Base-by-base conservation (phyloP, 2,797 vertebrate species). In the Acrocephalus scirpaceus region DNA sequence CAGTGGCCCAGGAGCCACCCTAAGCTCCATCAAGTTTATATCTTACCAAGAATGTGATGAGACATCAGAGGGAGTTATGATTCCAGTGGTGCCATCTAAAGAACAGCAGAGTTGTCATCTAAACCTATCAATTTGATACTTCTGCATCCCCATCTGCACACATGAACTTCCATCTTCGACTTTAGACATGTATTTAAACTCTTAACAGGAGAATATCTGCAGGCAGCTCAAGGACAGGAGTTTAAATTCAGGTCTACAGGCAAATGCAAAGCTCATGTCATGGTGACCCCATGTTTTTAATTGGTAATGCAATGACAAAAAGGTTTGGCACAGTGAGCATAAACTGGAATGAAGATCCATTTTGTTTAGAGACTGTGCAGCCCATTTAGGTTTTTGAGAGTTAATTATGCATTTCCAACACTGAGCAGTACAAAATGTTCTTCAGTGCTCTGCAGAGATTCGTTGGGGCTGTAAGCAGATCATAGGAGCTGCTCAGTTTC, bases 341-440 rank as follows among this genome's bases (percentile, higher is more conserved):
- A 54, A 89, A 74, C 20, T n/a, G 17, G 69, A 54, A 58, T 36
- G 30, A 91, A 18, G 42, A 77, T 62, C 13, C 61, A 74, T 62
- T 93, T 90, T 83, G 60, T 79, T 86, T 72, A 44, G 61, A 58
- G 27, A 13, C 38, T 61, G 6, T 25, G 21, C n/a, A 80, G 57
- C 5, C 8, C 21, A 62, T 75, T 54, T 30, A 84, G 56, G 64
- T 32, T 81, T 94, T 80, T 72, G 62, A 23, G 42, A 56, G 71
- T 66, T 65, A 71, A 92, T 87, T 85, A 88, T 54, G 23, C 77
- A 89, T 92, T 92, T 40, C 30, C 56, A 54, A 60, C 30, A 48
- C 44, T 29, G 22, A 92, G 61, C 16, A 72, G 56, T 2, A 57
- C 62, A 50, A 74, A 57, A 79, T 30, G 44, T 83, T 89, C 84